These are phyloP conservation scores for Drosophila navojoa DNA, from an alignment of 1,140 invertebrate species.

Conservation along the genomic window DNA sequence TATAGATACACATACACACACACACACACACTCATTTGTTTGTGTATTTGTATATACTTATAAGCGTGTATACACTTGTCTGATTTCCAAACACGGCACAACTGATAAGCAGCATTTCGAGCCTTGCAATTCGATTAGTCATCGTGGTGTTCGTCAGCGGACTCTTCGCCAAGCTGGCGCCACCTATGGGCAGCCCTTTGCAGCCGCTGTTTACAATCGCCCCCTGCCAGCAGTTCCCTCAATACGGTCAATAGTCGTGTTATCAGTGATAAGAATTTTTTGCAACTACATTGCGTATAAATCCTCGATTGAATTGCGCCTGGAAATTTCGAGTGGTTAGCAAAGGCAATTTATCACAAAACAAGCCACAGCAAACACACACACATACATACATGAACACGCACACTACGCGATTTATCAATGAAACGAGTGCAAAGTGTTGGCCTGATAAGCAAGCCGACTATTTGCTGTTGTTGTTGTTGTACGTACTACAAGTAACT, in stretches of 20 bases:
- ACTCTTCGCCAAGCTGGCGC: conserved; percentile 28
- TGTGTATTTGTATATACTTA: background rate
- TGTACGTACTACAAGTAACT: conserved; percentile 13
- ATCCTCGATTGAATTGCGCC: conserved; percentile 19
- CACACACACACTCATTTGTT: background rate
- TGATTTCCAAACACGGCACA: conserved; percentile 68
- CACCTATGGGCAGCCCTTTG: background rate
- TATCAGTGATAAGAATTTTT: conserved; percentile 36
- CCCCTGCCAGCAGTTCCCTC: background rate
- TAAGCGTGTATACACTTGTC: conserved; percentile 55
- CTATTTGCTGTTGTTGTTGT: conserved; percentile 32
- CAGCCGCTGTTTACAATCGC: conserved; percentile 10
- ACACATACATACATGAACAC: conserved; percentile 1
- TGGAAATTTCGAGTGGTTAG: conserved; percentile 40
- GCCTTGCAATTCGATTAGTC: conserved; percentile 60
- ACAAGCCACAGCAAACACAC: conserved; percentile 7
- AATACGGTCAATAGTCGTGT: conserved; percentile 14
- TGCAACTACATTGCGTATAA: conserved; percentile 19
- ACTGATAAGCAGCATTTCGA: conserved; percentile 56
- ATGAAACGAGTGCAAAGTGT: conserved; percentile 66
- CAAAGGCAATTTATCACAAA: conserved; percentile 30
- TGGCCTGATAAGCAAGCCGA: conserved; percentile 45
- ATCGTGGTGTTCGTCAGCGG: conserved; percentile 38
- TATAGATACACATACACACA: conserved; percentile 12
- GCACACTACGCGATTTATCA: conserved; percentile 53